Evolutionary conservation across 2,797 vertebrate species (phyloP).

Genomic region (Myotis vivesi): DNA sequence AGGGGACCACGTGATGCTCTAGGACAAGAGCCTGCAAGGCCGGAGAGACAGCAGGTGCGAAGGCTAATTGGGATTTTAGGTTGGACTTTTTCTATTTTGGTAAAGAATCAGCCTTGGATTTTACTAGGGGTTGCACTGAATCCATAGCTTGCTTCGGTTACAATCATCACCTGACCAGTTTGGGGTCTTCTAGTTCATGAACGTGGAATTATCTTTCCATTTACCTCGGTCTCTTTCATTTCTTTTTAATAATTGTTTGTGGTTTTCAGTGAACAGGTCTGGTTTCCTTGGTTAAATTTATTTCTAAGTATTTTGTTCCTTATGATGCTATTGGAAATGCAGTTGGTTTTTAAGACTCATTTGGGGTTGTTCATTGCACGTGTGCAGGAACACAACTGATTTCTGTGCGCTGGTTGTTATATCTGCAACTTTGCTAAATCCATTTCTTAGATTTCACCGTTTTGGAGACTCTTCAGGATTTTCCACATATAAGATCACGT

Average conservation of each 20-base stretch:
- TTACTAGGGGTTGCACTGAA: neutral
- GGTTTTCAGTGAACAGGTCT: neutral
- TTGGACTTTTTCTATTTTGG: neutral
- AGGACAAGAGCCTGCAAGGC: no score
- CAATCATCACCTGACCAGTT: accelerated
- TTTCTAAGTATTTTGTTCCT: neutral
- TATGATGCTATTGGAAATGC: neutral
- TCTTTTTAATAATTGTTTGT: neutral
- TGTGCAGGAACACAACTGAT: neutral
- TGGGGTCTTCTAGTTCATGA: neutral
- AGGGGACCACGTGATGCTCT: accelerated
- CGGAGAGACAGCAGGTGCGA: neutral
- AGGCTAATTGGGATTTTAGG: neutral
- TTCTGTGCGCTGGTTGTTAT: neutral
- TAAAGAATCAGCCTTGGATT: neutral
- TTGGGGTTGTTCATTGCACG: neutral
- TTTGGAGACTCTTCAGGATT: neutral
- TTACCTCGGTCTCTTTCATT: neutral
- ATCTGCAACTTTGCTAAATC: neutral
- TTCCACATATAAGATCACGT: neutral
- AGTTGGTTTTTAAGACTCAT: neutral
- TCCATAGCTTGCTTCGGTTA: neutral
- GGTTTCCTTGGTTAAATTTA: neutral
- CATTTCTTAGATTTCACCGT: neutral
- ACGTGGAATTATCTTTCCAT: neutral